Conservation (phyloP, 2,888 invertebrate genomes). For the Heliconius aoede region DNA sequence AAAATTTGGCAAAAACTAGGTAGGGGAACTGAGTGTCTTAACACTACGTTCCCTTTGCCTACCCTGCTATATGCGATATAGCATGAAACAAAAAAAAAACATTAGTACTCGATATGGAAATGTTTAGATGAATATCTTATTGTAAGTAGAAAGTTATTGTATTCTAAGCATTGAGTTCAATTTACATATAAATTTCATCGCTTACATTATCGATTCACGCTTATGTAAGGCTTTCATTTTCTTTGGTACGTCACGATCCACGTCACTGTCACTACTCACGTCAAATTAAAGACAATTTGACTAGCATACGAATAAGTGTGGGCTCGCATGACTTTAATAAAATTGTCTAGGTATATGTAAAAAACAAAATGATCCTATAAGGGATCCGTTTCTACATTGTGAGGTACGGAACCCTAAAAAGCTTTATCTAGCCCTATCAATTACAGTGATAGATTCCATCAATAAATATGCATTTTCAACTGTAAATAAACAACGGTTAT, state of each 20-base stretch:
- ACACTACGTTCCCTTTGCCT: too few species aligned
- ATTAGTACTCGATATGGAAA: not conserved
- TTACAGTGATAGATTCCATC: too few species aligned
- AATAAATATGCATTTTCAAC: not conserved
- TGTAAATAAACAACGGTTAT: not conserved
- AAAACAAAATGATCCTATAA: too few species aligned
- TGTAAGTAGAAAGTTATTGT: conserved; percentile 8
- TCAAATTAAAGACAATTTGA: not conserved
- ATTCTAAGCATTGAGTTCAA: not conserved
- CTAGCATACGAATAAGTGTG: not conserved
- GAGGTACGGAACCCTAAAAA: too few species aligned
- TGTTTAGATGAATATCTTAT: not conserved
- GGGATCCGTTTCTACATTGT: too few species aligned
- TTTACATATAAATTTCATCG: conserved; percentile 16
- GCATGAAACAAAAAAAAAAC: too few species aligned
- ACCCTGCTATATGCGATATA: too few species aligned
- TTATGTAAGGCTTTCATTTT: conserved; percentile 4
- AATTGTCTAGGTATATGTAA: too few species aligned
- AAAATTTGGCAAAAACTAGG: too few species aligned
- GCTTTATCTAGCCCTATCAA: too few species aligned
- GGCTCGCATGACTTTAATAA: too few species aligned
- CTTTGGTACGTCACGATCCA: not conserved
- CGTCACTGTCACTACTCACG: not conserved
- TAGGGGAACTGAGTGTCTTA: too few species aligned
- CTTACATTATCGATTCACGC: not conserved